A percentile compares a stretch with the other conserved stretches of the same genome.
Conservation (phyloP, 2,888 invertebrate genomes). For the Lycocerus yunnanus region DNA sequence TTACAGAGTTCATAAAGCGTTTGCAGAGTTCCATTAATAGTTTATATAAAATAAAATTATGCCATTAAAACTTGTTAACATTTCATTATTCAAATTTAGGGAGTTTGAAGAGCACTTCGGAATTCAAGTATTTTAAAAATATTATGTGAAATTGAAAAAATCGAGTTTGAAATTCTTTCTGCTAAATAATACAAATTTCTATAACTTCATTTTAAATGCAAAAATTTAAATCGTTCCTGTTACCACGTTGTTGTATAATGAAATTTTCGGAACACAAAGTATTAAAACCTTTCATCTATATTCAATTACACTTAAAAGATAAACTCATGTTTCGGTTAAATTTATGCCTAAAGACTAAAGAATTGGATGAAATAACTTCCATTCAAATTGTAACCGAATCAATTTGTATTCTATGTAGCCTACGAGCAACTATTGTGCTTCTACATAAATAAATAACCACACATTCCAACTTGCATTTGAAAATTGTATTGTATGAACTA, state of each 20-base stretch:
- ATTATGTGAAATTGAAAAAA: not conserved
- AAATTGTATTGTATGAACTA: not conserved
- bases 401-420: not conserved
- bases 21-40: not conserved
- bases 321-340: not conserved
- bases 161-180: not conserved
- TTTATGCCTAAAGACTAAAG: not conserved
- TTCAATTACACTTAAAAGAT: not conserved
- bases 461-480: constrained; percentile 1
- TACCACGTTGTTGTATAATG: not conserved
- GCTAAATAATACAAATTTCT: not conserved
- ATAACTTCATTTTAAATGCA: not conserved
- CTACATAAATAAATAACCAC: not conserved
- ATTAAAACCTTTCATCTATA: not conserved
- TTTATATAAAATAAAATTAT: not conserved
- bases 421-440: not conserved
- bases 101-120: not conserved
- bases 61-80: not conserved
- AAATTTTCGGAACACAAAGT: not conserved
- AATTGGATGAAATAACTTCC: not conserved
- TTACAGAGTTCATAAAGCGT: not conserved
- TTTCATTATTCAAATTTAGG: not conserved
- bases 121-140: not conserved
- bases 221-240: not conserved
- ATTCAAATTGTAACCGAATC: not conserved